phyloP scores from a whole-genome alignment of 2,113 vertebrate species.

The Eolophus roseicapilla region DNA sequence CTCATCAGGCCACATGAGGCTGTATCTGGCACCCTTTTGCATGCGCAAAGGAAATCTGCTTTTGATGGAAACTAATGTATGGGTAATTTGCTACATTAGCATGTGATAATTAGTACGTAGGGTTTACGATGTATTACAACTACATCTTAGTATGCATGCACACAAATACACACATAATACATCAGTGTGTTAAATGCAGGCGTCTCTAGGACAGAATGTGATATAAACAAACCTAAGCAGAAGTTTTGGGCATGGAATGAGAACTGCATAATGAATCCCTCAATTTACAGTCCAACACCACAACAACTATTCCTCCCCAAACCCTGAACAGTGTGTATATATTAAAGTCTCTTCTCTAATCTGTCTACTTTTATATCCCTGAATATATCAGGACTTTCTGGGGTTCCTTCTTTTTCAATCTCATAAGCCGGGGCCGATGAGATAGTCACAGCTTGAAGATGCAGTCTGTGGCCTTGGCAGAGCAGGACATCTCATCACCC shows the following conservation, averaged over 20 bases:
- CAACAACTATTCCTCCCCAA: neutral
- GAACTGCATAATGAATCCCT: neutral
- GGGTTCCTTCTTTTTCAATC: neutral
- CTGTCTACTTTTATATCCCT: neutral
- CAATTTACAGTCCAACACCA: neutral
- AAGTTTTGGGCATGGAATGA: neutral
- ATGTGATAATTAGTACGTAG: slow-evolving; percentile 6
- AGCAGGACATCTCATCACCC: neutral
- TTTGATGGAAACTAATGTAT: neutral
- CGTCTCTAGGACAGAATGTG: neutral
- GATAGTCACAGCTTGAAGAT: neutral
- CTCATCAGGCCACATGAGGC: neutral
- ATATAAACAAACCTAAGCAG: slow-evolving; percentile 20
- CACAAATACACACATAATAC: neutral
- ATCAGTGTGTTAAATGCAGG: neutral
- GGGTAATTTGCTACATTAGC: slow-evolving; percentile 22
- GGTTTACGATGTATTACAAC: neutral
- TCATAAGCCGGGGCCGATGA: neutral
- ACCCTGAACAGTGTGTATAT: neutral
- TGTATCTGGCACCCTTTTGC: neutral
- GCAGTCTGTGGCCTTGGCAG: neutral
- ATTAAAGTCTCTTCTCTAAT: neutral
- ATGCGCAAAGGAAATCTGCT: neutral
- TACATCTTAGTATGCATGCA: neutral
- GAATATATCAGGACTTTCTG: neutral